Evolutionary conservation across 2,113 vertebrate genomes (phyloP).

Genomic region (Noturus placidus): DNA sequence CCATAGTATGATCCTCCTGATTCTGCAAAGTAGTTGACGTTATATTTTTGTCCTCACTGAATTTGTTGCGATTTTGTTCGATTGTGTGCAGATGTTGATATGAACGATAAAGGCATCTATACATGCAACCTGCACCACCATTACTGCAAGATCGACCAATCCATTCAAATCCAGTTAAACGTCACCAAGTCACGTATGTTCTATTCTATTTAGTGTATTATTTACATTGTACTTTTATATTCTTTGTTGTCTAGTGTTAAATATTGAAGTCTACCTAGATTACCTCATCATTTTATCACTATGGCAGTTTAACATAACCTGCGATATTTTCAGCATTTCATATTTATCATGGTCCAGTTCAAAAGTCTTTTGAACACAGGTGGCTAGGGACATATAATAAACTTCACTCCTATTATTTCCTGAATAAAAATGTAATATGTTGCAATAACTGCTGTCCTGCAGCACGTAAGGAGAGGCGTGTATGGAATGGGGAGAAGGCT

Average conservation of each 20-base stretch:
- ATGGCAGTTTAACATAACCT: neutral
- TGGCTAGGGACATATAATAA: neutral
- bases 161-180: slow-evolving; percentile 80
- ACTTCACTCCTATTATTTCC: neutral
- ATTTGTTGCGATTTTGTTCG: slow-evolving; percentile 23
- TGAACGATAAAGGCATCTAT: slow-evolving; percentile 82
- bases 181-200: slow-evolving; percentile 81
- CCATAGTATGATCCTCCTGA: slow-evolving; percentile 63
- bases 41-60: neutral
- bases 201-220: neutral
- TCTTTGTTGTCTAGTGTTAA: no score
- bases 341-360: neutral
- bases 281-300: neutral
- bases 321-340: neutral
- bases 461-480: slow-evolving; percentile 74
- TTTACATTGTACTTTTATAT: neutral
- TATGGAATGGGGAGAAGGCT: slow-evolving; percentile 87
- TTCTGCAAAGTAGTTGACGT: neutral
- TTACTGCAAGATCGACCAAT: slow-evolving; percentile 90
- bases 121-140: slow-evolving; percentile 94
- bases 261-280: neutral
- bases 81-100: slow-evolving; percentile 65
- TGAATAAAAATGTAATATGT: neutral
- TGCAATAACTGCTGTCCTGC: slow-evolving; percentile 15
- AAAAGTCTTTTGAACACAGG: neutral